phyloP scores from a whole-genome alignment of 2,113 vertebrate genomes.

The Oncorhynchus tshawytscha region DNA sequence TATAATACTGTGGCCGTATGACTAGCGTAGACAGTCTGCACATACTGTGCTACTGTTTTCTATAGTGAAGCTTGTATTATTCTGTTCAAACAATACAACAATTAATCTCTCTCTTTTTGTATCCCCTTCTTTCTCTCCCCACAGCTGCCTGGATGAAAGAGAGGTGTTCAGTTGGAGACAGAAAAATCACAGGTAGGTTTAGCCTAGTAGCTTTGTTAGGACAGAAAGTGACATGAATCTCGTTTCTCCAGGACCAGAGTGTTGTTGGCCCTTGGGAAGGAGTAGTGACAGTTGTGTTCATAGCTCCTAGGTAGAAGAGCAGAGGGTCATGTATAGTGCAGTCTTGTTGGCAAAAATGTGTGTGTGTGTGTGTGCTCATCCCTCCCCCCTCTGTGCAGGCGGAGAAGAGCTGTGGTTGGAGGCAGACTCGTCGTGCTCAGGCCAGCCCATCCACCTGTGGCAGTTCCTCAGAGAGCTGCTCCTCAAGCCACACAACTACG shows the following conservation, averaged over 20 bases:
- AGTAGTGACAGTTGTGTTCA: neutral
- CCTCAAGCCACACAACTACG: constrained; percentile 92
- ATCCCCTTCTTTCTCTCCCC: constrained; percentile 2
- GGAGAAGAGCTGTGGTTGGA: constrained; percentile 83
- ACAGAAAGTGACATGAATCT: too few species aligned
- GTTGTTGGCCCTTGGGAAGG: neutral
- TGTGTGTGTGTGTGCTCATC: neutral
- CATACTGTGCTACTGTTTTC: too few species aligned
- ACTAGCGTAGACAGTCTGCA: too few species aligned
- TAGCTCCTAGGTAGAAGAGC: neutral
- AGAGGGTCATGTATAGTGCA: too few species aligned
- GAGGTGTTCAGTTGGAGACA: constrained; percentile 73
- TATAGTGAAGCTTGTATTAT: too few species aligned
- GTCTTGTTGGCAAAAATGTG: neutral
- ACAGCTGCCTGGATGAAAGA: constrained; percentile 97
- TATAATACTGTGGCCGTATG: too few species aligned
- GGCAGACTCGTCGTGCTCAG: constrained; percentile 89
- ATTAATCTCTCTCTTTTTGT: neutral
- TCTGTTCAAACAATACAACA: too few species aligned
- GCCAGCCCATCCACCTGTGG: constrained; percentile 97
- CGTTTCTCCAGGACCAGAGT: too few species aligned
- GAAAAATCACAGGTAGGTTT: constrained; percentile 57
- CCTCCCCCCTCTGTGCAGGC: constrained; percentile 39
- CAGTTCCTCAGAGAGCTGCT: constrained; percentile 95
- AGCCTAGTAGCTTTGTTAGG: neutral